A percentile compares a stretch with the other conserved stretches of the same genome.
Evolutionary conservation across 2,113 vertebrate genomes (phyloP).

Genomic region (Argyrosomus japonicus): DNA sequence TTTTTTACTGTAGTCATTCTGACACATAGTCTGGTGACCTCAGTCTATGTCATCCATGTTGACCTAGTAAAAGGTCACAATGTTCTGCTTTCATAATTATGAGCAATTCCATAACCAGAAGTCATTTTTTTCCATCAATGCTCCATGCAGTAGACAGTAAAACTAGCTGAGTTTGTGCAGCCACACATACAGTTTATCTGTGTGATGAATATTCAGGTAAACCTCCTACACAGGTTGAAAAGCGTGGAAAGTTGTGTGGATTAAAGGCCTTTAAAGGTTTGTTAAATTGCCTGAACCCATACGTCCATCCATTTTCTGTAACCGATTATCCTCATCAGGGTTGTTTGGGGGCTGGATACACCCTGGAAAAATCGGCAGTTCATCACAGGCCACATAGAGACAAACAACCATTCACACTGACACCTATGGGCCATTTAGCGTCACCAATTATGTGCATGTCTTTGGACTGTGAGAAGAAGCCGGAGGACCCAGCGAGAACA

Average conservation of each 20-base stretch:
- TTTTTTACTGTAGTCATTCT: not conserved
- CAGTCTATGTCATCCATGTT: not conserved
- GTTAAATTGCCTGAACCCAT: not conserved
- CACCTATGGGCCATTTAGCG: too few species aligned
- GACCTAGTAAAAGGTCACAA: not conserved
- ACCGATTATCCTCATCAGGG: too few species aligned
- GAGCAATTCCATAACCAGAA: too few species aligned
- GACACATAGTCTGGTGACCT: constrained; percentile 2
- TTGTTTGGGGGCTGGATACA: too few species aligned
- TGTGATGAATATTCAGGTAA: not conserved
- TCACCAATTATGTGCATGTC: too few species aligned
- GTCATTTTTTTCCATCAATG: not conserved
- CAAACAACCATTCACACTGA: too few species aligned
- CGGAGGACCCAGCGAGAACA: too few species aligned
- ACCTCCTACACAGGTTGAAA: not conserved
- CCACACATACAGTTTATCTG: not conserved
- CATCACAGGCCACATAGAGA: too few species aligned
- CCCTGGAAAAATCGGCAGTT: too few species aligned
- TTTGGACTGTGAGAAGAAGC: too few species aligned
- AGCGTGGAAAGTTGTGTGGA: not conserved
- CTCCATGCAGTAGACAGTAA: not conserved
- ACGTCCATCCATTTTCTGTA: too few species aligned
- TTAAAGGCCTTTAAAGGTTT: not conserved
- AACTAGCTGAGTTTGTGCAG: not conserved
- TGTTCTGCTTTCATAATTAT: not conserved